phyloP scores from a whole-genome alignment of 1,140 invertebrate genomes.

The Cherax destructor region DNA sequence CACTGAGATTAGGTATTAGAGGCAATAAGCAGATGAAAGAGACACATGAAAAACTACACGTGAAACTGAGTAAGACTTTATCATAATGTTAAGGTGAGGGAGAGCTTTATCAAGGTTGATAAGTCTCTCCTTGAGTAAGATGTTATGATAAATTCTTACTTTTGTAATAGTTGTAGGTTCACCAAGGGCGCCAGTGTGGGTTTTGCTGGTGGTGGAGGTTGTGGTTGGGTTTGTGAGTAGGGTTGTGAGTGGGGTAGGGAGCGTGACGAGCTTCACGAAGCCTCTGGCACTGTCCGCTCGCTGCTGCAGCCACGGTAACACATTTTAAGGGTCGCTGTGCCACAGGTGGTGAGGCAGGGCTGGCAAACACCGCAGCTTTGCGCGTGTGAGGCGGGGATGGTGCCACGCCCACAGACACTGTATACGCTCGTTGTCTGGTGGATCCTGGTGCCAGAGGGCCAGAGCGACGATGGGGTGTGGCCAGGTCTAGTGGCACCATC shows the following conservation, averaged over 20 bases:
- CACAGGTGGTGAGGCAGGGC: neutral
- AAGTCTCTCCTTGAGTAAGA: no score
- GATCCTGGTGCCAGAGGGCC: neutral
- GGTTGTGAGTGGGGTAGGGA: constrained; percentile 46
- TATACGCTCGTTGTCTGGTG: constrained; percentile 1
- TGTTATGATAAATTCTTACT: no score
- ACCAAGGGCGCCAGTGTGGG: constrained; percentile 64
- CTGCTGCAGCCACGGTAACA: neutral
- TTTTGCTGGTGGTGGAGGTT: constrained; percentile 40
- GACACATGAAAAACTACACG: no score
- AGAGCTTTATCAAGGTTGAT: no score
- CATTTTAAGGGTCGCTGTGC: neutral
- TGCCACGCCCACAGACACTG: neutral
- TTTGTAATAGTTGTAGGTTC: neutral
- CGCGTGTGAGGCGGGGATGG: neutral
- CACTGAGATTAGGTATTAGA: no score
- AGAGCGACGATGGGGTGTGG: constrained; percentile 46
- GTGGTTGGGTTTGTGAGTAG: constrained; percentile 32
- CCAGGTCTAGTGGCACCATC: constrained; percentile 51
- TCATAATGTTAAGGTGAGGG: no score
- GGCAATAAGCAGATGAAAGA: no score
- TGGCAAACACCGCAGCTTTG: neutral
- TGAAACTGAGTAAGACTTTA: no score
- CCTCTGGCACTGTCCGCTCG: neutral
- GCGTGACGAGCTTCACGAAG: neutral